These are phyloP conservation scores for Cheilosia variabilis DNA, from an alignment of 2,888 invertebrate species.

Conservation along the genomic window DNA sequence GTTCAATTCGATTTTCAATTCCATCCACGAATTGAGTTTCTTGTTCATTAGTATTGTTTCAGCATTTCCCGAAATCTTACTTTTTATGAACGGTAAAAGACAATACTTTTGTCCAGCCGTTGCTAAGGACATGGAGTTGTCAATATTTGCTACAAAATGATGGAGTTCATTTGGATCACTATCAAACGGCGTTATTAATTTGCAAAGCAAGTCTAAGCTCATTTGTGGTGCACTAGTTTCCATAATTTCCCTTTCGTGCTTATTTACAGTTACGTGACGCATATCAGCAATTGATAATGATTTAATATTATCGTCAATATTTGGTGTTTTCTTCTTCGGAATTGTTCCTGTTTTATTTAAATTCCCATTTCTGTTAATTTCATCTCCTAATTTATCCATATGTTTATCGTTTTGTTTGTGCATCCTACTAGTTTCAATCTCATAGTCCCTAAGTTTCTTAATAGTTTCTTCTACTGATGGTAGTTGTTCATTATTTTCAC, in stretches of 20 bases:
- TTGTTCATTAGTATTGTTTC: constrained; percentile 16
- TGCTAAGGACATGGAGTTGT: background rate
- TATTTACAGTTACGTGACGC: background rate
- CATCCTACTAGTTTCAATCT: background rate
- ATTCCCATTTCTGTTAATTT: background rate
- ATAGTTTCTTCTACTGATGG: constrained; percentile 3
- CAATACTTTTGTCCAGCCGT: background rate
- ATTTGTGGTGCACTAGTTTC: background rate
- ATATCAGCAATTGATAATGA: background rate
- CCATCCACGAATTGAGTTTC: constrained; percentile 1
- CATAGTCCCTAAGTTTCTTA: background rate
- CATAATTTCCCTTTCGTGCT: background rate
- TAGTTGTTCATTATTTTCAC: constrained; percentile 1
- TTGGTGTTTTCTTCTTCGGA: background rate
- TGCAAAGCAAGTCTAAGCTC: constrained; percentile 1
- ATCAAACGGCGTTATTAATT: constrained; percentile 11
- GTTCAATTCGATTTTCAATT: too few species aligned
- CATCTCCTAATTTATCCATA: background rate
- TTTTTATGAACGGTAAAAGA: background rate
- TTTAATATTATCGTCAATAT: background rate
- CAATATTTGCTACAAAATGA: background rate
- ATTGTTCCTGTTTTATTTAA: background rate
- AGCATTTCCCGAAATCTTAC: constrained; percentile 12
- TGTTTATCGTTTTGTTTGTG: background rate
- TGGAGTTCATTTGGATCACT: background rate